Evolutionary conservation across 2,797 vertebrate genomes (phyloP).

Genomic region (Argentina silus): DNA sequence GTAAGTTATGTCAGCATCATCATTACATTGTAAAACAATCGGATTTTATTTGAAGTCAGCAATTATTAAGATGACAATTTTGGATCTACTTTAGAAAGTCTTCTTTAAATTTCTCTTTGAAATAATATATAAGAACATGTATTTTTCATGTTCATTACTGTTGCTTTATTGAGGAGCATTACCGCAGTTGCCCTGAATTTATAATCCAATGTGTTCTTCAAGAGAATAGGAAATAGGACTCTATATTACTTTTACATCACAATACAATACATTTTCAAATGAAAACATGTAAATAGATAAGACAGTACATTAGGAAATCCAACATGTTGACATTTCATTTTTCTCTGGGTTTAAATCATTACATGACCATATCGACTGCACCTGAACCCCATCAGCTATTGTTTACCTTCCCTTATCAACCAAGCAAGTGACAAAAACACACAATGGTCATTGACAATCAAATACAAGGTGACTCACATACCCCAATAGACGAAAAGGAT

Average conservation of each 20-base stretch:
- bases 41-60: background rate
- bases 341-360: too few relatives aligned
- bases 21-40: too few relatives aligned
- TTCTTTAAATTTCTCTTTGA: background rate
- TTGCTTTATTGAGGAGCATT: conserved; percentile 19
- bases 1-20: too few relatives aligned
- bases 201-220: conserved; percentile 12
- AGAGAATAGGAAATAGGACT: background rate
- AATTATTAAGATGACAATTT: too few relatives aligned
- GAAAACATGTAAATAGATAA: background rate
- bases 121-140: background rate
- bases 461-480: background rate
- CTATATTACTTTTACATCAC: background rate
- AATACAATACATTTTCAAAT: background rate
- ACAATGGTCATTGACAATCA: conserved; percentile 1
- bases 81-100: too few relatives aligned
- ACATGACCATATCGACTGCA: too few relatives aligned
- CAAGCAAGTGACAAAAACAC: background rate
- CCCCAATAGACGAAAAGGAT: background rate
- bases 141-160: conserved; percentile 1
- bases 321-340: background rate
- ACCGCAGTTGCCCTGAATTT: background rate
- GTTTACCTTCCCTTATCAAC: too few relatives aligned
- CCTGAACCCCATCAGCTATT: background rate
- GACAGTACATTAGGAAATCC: background rate